phyloP scores from a whole-genome alignment of 2,888 invertebrate species.

The Zonitis immaculata region DNA sequence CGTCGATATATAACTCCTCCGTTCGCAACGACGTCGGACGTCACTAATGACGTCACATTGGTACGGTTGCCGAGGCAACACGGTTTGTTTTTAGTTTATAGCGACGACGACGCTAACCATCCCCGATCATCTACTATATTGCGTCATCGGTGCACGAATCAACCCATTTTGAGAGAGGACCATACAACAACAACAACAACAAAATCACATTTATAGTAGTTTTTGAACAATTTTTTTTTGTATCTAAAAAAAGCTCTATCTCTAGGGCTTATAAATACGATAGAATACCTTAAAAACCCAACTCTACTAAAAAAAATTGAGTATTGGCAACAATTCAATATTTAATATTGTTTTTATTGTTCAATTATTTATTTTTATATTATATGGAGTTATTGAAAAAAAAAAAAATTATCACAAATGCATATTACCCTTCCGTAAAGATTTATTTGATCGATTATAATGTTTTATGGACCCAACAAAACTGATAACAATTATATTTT shows the following conservation, averaged over 20 bases:
- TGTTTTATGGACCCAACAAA: too few species aligned
- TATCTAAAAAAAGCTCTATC: neutral
- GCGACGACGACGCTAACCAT: slow-evolving; percentile 24
- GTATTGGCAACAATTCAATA: neutral
- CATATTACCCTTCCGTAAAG: too few species aligned
- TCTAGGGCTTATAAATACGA: too few species aligned
- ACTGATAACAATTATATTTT: too few species aligned
- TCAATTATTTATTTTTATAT: neutral
- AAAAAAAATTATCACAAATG: too few species aligned
- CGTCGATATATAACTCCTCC: slow-evolving; percentile 46
- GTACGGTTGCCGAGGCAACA: slow-evolving; percentile 38
- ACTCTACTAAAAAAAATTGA: neutral
- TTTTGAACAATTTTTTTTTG: too few species aligned
- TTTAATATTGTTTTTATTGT: neutral
- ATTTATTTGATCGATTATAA: too few species aligned
- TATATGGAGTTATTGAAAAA: neutral
- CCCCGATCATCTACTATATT: slow-evolving; percentile 54
- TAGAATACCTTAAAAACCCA: too few species aligned
- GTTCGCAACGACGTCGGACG: slow-evolving; percentile 40
- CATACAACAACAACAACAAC: too few species aligned
- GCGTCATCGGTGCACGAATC: slow-evolving; percentile 58
- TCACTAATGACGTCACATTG: slow-evolving; percentile 43
- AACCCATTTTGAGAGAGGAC: slow-evolving; percentile 37
- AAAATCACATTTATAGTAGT: too few species aligned
- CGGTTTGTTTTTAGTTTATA: slow-evolving; percentile 51